phyloP scores from a whole-genome alignment of 2,888 invertebrate species.

The Steinernema scapterisci region DNA sequence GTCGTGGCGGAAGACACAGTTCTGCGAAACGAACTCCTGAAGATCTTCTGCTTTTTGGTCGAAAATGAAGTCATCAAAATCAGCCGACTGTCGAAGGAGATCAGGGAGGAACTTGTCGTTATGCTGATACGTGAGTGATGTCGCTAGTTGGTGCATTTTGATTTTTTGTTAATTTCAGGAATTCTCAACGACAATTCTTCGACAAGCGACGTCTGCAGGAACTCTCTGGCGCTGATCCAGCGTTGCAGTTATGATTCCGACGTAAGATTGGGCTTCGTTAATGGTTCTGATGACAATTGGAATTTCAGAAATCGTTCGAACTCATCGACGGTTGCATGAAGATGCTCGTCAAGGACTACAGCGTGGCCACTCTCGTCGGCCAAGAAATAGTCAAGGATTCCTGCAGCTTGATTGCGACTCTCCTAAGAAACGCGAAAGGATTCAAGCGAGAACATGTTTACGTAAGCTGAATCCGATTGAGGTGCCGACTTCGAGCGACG shows the following conservation, averaged over 20 bases:
- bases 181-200: background rate
- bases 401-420: background rate
- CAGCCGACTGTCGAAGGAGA: background rate
- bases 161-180: background rate
- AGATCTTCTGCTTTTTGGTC: conserved; percentile 7
- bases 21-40: background rate
- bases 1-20: background rate
- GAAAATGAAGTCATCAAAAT: background rate
- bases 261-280: background rate
- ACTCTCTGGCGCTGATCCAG: background rate
- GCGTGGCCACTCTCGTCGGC: background rate
- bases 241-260: background rate
- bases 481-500: background rate
- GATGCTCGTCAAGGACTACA: conserved; percentile 9
- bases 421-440: background rate
- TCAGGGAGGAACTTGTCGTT: background rate
- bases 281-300: background rate
- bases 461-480: background rate
- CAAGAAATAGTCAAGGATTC: conserved; percentile 13
- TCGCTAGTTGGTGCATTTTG: background rate
- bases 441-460: background rate
- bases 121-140: background rate
- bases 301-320: background rate
- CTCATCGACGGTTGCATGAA: background rate
- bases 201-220: background rate